A percentile compares a stretch with the other conserved stretches of the same genome.
These are phyloP conservation scores for Amniataba percoides DNA, from an alignment of 2,797 vertebrate genomes.

Conservation along the genomic window DNA sequence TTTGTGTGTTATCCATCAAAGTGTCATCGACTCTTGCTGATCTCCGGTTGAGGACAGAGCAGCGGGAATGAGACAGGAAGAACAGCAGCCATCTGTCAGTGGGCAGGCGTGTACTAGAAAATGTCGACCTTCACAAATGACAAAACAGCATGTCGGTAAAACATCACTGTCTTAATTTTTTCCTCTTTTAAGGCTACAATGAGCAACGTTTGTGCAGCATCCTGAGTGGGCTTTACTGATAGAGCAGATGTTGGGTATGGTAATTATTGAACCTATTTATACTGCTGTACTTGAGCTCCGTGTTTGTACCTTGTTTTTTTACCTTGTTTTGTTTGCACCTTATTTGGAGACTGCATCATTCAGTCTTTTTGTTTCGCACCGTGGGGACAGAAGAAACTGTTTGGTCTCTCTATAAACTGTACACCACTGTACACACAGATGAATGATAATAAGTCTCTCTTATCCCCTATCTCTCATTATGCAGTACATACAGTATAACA, in stretches of 20 bases:
- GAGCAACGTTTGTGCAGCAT: not conserved
- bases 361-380: no score
- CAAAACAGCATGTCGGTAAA: not conserved
- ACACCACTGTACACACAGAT: no score
- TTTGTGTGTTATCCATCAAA: not conserved
- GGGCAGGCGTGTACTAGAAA: not conserved
- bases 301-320: no score
- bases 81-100: not conserved
- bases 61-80: not conserved
- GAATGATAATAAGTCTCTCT: no score
- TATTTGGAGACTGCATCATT: no score
- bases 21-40: not conserved
- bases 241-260: not conserved
- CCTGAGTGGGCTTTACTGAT: not conserved
- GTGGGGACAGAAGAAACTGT: no score
- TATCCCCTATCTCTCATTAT: not conserved
- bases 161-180: not conserved
- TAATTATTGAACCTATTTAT: not conserved
- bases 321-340: no score
- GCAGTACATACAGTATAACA: not conserved
- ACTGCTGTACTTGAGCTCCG: no score
- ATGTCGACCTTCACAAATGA: not conserved
- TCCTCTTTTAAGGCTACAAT: not conserved
- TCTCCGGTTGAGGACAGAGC: conserved; percentile 4
- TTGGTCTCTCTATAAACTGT: no score